Evolutionary conservation across 2,888 invertebrate genomes (phyloP).

Genomic region (Trissolcus brochymenae): DNA sequence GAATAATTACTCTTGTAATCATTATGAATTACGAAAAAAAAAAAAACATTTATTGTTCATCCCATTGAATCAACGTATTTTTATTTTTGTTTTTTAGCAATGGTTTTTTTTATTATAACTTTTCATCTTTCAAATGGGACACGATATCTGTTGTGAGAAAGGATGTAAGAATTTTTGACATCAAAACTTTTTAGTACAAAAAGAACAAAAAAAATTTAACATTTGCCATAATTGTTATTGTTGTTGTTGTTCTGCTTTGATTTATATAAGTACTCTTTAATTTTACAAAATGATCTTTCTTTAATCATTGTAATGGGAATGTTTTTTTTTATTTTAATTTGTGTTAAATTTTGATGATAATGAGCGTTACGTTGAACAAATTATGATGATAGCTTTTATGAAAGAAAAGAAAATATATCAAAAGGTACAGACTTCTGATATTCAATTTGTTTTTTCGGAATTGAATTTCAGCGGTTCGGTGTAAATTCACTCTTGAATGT

Average conservation of each 20-base stretch:
- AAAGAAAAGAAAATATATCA: no score
- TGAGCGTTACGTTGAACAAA: background rate
- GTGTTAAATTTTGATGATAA: slow-evolving; percentile 1
- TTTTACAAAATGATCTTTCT: no score
- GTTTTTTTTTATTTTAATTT: background rate
- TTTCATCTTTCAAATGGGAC: no score
- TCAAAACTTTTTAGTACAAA: slow-evolving; percentile 7
- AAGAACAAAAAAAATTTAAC: slow-evolving; percentile 12
- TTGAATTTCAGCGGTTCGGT: background rate
- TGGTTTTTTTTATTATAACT: background rate
- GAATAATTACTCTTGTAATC: slow-evolving; percentile 47
- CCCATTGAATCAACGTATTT: background rate
- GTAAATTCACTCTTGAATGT: background rate
- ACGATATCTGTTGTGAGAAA: background rate
- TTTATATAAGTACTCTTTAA: background rate
- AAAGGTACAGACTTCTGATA: no score
- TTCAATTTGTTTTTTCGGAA: no score
- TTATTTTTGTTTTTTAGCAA: background rate
- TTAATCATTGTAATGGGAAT: no score
- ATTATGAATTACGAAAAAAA: slow-evolving; percentile 54
- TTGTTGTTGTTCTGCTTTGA: slow-evolving; percentile 42
- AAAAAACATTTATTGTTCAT: background rate
- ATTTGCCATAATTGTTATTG: slow-evolving; percentile 17
- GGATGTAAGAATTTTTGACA: slow-evolving; percentile 5
- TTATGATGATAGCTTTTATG: no score